A percentile compares a stretch with the other conserved stretches of the same genome.
These are phyloP conservation scores for Lordiphosa mommai DNA, from an alignment of 1,140 invertebrate species.

Conservation along the genomic window DNA sequence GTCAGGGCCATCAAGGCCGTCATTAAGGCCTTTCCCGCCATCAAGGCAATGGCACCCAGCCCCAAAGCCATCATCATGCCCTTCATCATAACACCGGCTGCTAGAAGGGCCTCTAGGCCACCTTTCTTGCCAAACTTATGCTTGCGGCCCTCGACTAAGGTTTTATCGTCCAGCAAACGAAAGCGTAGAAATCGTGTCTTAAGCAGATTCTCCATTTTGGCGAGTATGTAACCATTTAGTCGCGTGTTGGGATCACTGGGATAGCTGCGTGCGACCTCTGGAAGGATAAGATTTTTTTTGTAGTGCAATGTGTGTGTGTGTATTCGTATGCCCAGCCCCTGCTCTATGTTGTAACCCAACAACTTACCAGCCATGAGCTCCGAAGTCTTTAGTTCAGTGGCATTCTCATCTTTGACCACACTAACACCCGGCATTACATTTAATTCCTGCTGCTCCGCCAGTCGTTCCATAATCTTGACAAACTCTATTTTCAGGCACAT, in stretches of 20 bases:
- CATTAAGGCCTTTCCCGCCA: slow-evolving; percentile 92
- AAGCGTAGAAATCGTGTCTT: slow-evolving; percentile 87
- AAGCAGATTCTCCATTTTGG: slow-evolving; percentile 86
- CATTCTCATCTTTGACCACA: slow-evolving; percentile 84
- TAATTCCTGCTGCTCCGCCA: slow-evolving; percentile 81
- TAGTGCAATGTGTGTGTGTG: no score
- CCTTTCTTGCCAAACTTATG: slow-evolving; percentile 82
- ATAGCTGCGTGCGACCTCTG: slow-evolving; percentile 86
- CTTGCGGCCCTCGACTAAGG: slow-evolving; percentile 82
- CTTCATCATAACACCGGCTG: slow-evolving; percentile 85
- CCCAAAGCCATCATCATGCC: slow-evolving; percentile 87
- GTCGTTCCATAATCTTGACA: slow-evolving; percentile 87
- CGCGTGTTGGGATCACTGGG: slow-evolving; percentile 88
- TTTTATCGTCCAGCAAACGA: slow-evolving; percentile 84
- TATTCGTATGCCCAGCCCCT: no score
- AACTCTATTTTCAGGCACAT: slow-evolving; percentile 90
- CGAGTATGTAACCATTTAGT: slow-evolving; percentile 87
- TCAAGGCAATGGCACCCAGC: slow-evolving; percentile 86
- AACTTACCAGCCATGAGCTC: slow-evolving; percentile 83
- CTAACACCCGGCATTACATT: slow-evolving; percentile 85
- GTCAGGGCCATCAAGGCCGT: slow-evolving; percentile 89
- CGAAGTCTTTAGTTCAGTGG: slow-evolving; percentile 82
- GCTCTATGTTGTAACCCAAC: background rate
- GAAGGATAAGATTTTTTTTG: no score
- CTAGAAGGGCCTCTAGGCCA: slow-evolving; percentile 82